Evolutionary conservation across 2,888 invertebrate species (phyloP).

Genomic region (Pollenia labialis): DNA sequence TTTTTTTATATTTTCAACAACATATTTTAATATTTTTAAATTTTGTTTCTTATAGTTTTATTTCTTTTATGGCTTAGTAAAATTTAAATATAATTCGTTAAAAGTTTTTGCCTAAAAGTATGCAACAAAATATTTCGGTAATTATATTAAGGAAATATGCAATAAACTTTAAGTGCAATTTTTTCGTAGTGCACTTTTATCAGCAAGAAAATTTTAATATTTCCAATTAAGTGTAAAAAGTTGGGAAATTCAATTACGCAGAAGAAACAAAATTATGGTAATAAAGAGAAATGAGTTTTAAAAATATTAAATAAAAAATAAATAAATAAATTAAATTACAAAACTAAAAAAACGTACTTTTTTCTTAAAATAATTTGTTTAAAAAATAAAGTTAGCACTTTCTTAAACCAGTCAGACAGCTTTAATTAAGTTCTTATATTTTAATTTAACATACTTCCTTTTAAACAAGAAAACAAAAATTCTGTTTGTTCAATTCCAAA

Average conservation of each 20-base stretch:
- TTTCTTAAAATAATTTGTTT: too few relatives aligned
- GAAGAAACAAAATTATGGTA: too few relatives aligned
- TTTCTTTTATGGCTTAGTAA: background rate
- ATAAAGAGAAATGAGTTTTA: too few relatives aligned
- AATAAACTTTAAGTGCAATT: conserved; percentile 27
- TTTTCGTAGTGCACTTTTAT: background rate
- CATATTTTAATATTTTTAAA: too few relatives aligned
- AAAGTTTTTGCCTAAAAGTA: conserved; percentile 35
- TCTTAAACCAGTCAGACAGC: background rate
- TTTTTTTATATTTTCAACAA: too few relatives aligned
- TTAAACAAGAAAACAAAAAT: background rate
- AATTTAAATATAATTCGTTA: background rate
- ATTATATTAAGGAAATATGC: conserved; percentile 43
- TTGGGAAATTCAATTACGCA: background rate
- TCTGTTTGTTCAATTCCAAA: conserved; percentile 5
- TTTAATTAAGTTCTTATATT: background rate
- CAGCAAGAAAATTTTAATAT: conserved; percentile 7
- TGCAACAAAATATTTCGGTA: conserved; percentile 33
- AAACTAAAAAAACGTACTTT: too few relatives aligned
- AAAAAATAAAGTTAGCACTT: background rate
- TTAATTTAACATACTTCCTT: background rate
- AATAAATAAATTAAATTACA: too few relatives aligned
- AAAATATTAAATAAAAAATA: too few relatives aligned
- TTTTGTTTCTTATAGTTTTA: too few relatives aligned
- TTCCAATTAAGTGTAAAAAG: conserved; percentile 21